Base-by-base conservation (phyloP, 2,797 vertebrate genomes). In the Eremophila alpestris region DNA sequence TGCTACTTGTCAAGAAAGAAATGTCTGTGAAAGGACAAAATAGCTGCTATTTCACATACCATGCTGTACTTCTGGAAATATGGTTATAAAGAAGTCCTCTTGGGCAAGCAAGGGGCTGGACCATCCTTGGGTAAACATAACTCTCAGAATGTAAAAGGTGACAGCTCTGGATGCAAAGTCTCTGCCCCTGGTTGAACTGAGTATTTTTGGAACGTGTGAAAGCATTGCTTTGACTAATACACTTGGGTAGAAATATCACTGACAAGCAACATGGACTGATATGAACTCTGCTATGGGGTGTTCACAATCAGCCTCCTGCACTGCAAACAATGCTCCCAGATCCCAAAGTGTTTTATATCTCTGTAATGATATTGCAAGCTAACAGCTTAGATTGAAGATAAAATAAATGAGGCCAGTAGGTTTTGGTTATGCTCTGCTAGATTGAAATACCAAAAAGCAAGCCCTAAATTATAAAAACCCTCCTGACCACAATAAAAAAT, bases 71-170 rank as follows among this genome's bases (percentile, higher is more conserved):
- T 64, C 36, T 29, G 11, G 30, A 30, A 45, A 16, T 10, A 2
- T 29, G 13, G 4, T 62, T 68, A 16, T 29, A 55, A 30, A 55
- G 49, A 59, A 4, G 8, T 19, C 16, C 16, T 34, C 7, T 32
- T 48, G 7, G 78, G 64, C 1, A 2, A 21, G 24, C 0, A 0
- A 77, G 8, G 20, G 9, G 4, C 30, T 94, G 40, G 38, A n/a
- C 48, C 5, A 13, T 16, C 68, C 22, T 65, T 64, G 0, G 1
- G 68, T 12, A 65, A 71, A 27, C 21, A 46, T 30, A 60, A 3
- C 16, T 65, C 67, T 46, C 20, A 70, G 32, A 86, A 51, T 49
- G 21, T 48, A 55, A 55, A 71, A 82, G 27, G 34, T 38, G 48
- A 76, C 0, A 0, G 13, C 26, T 88, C 63, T 84, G 63, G 9